A percentile compares a stretch with the other conserved stretches of the same genome.
phyloP scores from a whole-genome alignment of 2,797 vertebrate species.

The Pteronotus mesoamericanus region DNA sequence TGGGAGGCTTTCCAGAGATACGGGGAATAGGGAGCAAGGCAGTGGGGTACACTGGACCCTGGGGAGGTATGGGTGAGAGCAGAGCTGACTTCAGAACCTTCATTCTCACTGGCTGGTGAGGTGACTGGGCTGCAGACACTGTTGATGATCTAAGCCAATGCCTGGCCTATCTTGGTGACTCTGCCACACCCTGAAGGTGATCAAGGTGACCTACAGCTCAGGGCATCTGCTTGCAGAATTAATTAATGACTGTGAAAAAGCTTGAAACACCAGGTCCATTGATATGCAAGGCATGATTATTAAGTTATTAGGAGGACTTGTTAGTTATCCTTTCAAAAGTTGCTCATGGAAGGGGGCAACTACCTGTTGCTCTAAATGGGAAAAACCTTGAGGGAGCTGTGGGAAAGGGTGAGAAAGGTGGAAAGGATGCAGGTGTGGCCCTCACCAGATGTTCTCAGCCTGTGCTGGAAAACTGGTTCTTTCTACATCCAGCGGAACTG shows the following conservation, averaged over 20 bases:
- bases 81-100: neutral
- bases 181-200: constrained; percentile 14
- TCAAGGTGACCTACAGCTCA: constrained; percentile 65
- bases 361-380: neutral
- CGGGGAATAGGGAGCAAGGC: neutral
- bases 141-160: constrained; percentile 33
- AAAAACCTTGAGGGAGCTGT: neutral
- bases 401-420: neutral
- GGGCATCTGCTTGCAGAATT: constrained; percentile 43
- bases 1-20: neutral
- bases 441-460: neutral
- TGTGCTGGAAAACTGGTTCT: neutral
- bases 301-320: constrained; percentile 59
- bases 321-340: constrained; percentile 61
- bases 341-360: neutral
- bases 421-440: neutral
- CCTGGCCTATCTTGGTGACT: constrained; percentile 1
- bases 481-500: neutral
- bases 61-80: neutral
- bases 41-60: neutral
- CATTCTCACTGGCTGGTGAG: neutral
- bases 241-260: constrained; percentile 57
- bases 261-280: constrained; percentile 33
- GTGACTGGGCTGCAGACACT: neutral
- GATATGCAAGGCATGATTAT: constrained; percentile 49